Base-by-base conservation (phyloP, 2,113 vertebrate species). In the Nothoprocta perdicaria region DNA sequence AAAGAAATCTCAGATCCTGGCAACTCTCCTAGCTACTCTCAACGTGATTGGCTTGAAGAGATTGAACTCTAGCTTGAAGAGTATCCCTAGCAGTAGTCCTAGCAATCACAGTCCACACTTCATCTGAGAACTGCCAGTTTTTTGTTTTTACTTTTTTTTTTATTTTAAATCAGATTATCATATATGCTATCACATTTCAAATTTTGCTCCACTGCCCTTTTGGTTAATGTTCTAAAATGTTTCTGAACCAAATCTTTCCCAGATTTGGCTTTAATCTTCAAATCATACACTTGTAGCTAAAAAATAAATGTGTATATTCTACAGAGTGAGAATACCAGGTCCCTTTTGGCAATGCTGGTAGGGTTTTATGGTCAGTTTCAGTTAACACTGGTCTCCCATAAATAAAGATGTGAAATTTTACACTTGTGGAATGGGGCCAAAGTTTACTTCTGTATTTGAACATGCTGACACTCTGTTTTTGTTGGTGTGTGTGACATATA, bases 341-440 rank as follows among this genome's bases (percentile, higher is more conserved):
- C 76, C 35, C 61, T 91, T 72, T 72, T 65, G 66, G 90, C 88
- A 72, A 48, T 14, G 53, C 58, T 90, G 68, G 80, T 58, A 83
- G 77, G 41, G 41, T 88, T 96, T 95, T 95, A 93, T 91, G 84
- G 76, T 91, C 80, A 94, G 88, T 96, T 61, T 91, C 74, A 95
- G 62, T 88, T 94, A 88, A 84, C 15, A 6, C 48, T 86, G 85
- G 80, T 45, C 90, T 93, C 76, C 77, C 90, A 91, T 94, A 96
- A 94, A 95, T 95, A 95, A 95, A 96, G 33, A 95, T 81, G 80
- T 90, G 95, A 95, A 95, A 95, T 84, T 91, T 86, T 95, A 92
- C 69, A 93, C 95, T 77, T 88, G 82, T 96, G 94, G 82, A 81
- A 43, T 12, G 38, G 6, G 17, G 88, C 92, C 95, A 96, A 88